Percentiles rank a stretch among this genome's conserved stretches.
These are phyloP conservation scores for Melanchra persicariae DNA, from an alignment of 2,888 invertebrate genomes.

Conservation along the genomic window DNA sequence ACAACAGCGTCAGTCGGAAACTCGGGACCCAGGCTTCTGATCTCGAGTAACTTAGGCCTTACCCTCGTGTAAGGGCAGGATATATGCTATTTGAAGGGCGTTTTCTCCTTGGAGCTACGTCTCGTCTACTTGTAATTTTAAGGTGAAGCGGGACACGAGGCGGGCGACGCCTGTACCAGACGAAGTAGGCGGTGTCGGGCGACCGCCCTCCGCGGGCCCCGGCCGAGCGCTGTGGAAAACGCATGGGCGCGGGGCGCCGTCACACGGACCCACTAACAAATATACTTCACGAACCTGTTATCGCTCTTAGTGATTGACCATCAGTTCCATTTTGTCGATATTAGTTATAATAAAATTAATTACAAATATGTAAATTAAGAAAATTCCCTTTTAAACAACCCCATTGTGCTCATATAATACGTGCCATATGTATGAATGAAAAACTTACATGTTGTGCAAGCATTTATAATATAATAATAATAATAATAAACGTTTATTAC, in stretches of 20 bases:
- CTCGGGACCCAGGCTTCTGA: constrained; percentile 16
- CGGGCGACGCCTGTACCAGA: constrained; percentile 89
- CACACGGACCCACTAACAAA: constrained; percentile 87
- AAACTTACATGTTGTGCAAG: constrained; percentile 6
- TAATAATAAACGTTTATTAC: no score
- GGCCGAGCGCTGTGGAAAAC: constrained; percentile 85
- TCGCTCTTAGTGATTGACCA: constrained; percentile 82
- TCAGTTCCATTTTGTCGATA: constrained; percentile 74
- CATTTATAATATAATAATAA: no score
- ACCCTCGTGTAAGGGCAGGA: constrained; percentile 65
- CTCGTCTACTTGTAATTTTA: constrained; percentile 79
- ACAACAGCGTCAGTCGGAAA: constrained; percentile 22
- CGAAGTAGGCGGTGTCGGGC: constrained; percentile 90
- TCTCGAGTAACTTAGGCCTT: constrained; percentile 37
- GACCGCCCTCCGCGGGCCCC: constrained; percentile 89
- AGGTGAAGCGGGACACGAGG: constrained; percentile 88
- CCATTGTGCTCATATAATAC: background rate
- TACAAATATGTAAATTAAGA: constrained; percentile 20
- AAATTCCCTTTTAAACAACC: constrained; percentile 12
- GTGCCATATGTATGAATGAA: constrained; percentile 1
- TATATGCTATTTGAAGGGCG: constrained; percentile 78
- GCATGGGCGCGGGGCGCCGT: constrained; percentile 87
- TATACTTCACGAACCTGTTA: constrained; percentile 88
- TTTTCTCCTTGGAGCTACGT: constrained; percentile 78
- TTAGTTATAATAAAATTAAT: constrained; percentile 52